Evolutionary conservation across 2,797 vertebrate genomes (phyloP), one percentile per base, ranked within the genome.

Genomic region (Mus spretus): DNA sequence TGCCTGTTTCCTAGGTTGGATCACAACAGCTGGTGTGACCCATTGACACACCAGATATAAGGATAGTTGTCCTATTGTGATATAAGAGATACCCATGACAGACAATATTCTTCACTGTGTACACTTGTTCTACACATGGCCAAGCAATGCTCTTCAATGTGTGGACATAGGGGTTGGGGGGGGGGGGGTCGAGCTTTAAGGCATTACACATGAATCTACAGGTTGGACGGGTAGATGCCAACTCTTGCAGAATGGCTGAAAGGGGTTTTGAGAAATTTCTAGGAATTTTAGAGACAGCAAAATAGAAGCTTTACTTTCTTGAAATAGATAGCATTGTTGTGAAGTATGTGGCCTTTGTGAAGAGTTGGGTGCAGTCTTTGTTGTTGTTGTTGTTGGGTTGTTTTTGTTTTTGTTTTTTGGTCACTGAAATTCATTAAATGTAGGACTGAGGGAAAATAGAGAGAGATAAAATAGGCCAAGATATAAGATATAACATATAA

Each of bases 221-320:
- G 40, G 57, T 90, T 78, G 12, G 90, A 93, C 59, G 40, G 79
- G 57, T 31, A 78, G 17, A 86, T 20, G 9, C 40, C 77, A 84
- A 84, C 34, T 14, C 55, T 77, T 50, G 28, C 4, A 77, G 81
- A 80, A 50, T 61, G 77, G 44, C 57, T 67, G 61, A 94, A 86
- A 59, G 47, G 47, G 20, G 47, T 40, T 83, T 77, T 74, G 82
- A 83, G 72, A 91, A 67, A 88, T 37, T 61, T 93, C 78, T 3
- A 37, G 89, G 74, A 65, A 1, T 92, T 95, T 96, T 90, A 85
- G 80, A 61, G 37, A 22, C 78, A 85, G 47, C 44, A 87, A 94
- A 93, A 20, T 40, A 40, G 40, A 31, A 10, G 65, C 7, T 72
- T 94, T 79, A 28, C 53, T 61, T 80, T 57, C 50, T 37, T 14